Evolutionary conservation across 2,113 vertebrate genomes (phyloP), one percentile per base, ranked within the genome.

Genomic region (Melanerpes formicivorus): DNA sequence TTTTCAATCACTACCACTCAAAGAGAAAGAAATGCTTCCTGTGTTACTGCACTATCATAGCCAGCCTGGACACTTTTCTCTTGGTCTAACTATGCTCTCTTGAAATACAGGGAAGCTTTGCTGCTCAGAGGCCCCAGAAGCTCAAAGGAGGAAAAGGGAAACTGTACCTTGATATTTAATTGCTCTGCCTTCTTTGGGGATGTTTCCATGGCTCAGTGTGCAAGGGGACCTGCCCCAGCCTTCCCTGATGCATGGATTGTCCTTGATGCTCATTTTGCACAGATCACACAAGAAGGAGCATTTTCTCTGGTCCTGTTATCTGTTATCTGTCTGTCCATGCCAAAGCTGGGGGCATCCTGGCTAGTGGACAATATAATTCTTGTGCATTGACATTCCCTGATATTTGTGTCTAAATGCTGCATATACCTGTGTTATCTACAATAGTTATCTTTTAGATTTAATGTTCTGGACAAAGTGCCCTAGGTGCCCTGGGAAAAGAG

Each of bases 401-500:
- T 80, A 85, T 60, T 88, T 88, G 37, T 80, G 75, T 75, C 54
- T 69, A 67, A 91, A 54, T 72, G 58, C 32, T 64, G 32, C 18
- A 60, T 88, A 74, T 26, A 88, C 30, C 15, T 2, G 1, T 63
- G 60, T 90, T 91, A 93, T 93, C 82, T 87, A 16, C 54, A 75
- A 67, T 42, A 27, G 23, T 52, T 64, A 88, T 93, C 91, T 95
- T 90, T 91, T 60, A 67, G 75, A 60, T 80, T 69, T 67, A 90
- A 52, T 69, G 37, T 6, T 15, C 64, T 52, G 88, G 69, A 93
- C 94, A 88, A 74, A 80, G 88, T 86, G 90, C 83, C 85, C 94
- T 86, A 80, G 27, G 34, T 73, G 34, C 18, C 54, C 79, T 91
- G 76, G 93, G 76, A 90, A 78, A 78, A 80, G 58, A 94, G 93